Percentiles rank a stretch among this genome's conserved stretches.
These are phyloP conservation scores for Promerops cafer DNA, from an alignment of 2,113 vertebrate genomes.

Conservation along the genomic window DNA sequence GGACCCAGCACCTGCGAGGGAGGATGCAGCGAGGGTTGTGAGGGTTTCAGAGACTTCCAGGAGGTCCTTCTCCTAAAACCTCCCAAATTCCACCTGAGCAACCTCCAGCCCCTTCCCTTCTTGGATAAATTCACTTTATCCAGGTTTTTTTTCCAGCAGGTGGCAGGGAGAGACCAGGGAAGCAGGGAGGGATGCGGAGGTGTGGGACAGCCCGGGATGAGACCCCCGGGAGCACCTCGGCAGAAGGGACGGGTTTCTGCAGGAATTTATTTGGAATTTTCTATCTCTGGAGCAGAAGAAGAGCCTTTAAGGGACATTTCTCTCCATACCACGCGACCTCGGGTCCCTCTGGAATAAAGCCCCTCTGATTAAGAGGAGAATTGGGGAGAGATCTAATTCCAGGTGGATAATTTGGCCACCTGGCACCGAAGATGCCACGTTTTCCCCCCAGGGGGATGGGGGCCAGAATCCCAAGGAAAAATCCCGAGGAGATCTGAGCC, in stretches of 20 bases:
- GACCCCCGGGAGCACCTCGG: not conserved
- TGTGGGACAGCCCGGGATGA: not conserved
- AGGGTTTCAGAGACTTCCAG: fast-evolving
- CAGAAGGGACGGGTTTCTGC: fast-evolving
- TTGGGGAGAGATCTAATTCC: not conserved
- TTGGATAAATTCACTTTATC: not conserved
- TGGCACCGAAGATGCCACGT: not conserved
- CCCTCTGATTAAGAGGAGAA: not conserved
- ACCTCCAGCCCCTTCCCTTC: not conserved
- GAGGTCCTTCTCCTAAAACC: not conserved
- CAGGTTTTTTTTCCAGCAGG: not conserved
- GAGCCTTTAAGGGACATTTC: too few relatives aligned
- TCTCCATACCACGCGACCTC: fast-evolving
- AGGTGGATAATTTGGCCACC: not conserved
- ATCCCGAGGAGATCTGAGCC: too few relatives aligned
- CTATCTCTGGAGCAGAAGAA: not conserved
- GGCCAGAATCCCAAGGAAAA: too few relatives aligned
- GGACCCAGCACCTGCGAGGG: too few relatives aligned
- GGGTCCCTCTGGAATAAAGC: not conserved
- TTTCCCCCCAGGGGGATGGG: not conserved
- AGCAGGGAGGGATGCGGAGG: not conserved
- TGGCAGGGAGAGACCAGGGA: not conserved
- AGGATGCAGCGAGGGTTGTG: fast-evolving
- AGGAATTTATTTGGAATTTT: not conserved
- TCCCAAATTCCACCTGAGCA: not conserved